Base-by-base conservation (phyloP, 2,888 invertebrate species). In the Anoplius nigerrimus region DNA sequence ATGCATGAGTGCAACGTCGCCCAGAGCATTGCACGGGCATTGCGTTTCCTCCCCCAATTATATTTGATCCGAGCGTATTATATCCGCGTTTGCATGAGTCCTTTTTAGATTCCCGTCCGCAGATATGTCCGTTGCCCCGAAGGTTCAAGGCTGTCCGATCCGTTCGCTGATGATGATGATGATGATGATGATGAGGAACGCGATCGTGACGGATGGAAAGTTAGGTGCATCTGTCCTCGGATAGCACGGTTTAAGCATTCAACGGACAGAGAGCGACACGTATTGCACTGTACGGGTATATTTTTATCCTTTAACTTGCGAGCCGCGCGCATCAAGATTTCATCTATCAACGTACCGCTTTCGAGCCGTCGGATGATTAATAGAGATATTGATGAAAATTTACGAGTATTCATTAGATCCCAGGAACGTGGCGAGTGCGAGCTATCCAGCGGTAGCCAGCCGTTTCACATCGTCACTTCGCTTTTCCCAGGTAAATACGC, bases 1-100 rank as follows among this genome's bases (percentile, higher is more conserved):
- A 75, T 66, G 57, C 55, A 60, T 46, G 52, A 57, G 59, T 16
- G 48, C n/a, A 16, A 18, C 48, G 48, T 48, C 20, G 54, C 53
- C 42, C 16, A 57, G 48, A 51, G 51, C 57, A 27, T 65, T 61
- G 69, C 61, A 68, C 60, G 62, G 42, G 66, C 69, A 60, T 58
- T 65, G 62, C 56, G 24, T 68, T 72, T 68, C 75, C 72, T 77
- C 69, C 72, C 60, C 68, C 78, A 66, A 78, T 75, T 75, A 72
- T 62, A 68, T 72, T 72, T 66, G 62, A 75, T 75, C 75, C 76
- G 72, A 34, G 21, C 63, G 69, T 67, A 78, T 74, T 67, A 59
- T 24, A 43, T 62, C 65, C 45, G 63, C 64, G 67, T 74, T 71
- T 56, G 74, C 64, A 53, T 58, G 69, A 76, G 63, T 67, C 61